Conservation (phyloP, 2,888 invertebrate genomes). For the Dynastes tityus region DNA sequence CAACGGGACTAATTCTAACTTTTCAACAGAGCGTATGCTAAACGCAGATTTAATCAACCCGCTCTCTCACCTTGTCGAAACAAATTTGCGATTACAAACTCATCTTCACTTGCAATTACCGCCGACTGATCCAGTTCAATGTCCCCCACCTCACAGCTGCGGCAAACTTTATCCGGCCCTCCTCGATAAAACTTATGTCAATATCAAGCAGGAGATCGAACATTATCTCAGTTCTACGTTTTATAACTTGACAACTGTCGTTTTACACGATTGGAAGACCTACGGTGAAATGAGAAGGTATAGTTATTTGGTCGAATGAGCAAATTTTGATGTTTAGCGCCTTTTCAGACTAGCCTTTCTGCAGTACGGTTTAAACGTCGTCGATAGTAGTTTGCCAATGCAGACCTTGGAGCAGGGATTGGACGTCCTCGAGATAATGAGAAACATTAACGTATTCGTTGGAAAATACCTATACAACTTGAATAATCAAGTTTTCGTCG, state of each 20-base stretch:
- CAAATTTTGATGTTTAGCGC: too few species aligned
- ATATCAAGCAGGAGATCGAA: conserved; percentile 76
- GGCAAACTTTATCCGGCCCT: conserved; percentile 63
- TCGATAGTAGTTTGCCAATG: conserved; percentile 95
- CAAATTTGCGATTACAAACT: conserved; percentile 91
- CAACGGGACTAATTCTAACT: conserved; percentile 58
- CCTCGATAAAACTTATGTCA: conserved; percentile 67
- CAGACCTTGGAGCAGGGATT: conserved; percentile 98
- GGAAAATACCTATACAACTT: conserved; percentile 95
- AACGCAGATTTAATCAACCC: conserved; percentile 66
- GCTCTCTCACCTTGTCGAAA: conserved; percentile 91
- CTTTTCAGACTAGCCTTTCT: conserved; percentile 80
- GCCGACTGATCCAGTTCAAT: conserved; percentile 70
- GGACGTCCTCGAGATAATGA: conserved; percentile 97
- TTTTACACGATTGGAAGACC: conserved; percentile 97
- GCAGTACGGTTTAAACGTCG: conserved; percentile 85
- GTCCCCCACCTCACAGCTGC: conserved; percentile 64
- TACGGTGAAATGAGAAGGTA: conserved; percentile 95
- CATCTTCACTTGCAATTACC: conserved; percentile 91
- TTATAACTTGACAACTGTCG: conserved; percentile 97
- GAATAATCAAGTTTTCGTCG: conserved; percentile 96
- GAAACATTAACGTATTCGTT: conserved; percentile 96
- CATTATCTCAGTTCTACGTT: conserved; percentile 95
- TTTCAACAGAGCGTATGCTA: conserved; percentile 28
- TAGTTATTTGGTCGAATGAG: too few species aligned